Evolutionary conservation across 1,140 invertebrate genomes (phyloP), one percentile per base, ranked within the genome.

Genomic region (Neelides sp.): DNA sequence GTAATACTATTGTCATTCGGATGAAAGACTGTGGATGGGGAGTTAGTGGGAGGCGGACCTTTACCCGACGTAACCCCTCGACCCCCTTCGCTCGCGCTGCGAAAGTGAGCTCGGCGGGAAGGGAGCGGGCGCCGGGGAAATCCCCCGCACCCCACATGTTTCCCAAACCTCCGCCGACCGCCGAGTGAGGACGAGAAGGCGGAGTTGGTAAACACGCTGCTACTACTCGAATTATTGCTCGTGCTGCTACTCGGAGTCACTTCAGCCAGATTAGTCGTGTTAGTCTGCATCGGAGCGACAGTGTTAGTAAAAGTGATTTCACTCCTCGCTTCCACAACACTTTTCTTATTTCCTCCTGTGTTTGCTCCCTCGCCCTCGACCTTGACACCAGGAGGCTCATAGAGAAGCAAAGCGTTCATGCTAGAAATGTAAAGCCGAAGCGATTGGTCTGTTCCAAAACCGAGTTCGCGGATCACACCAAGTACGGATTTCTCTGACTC

Each of bases 401-500:
- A 52, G 17, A 59, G 48, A 56, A 59, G 52, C 58, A 59, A 59
- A 54, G 58, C 58, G 39, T 59, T 54, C 28, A 52, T 43, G 35
- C 58, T 59, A 32, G 58, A 59, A 51, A 59, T 59, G 35, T 59
- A 59, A 10, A 59, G 30, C 37, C 48, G 41, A 15, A 54, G 19
- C 8, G 54, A 48, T 10, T 53, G 39, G 10, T 51, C 52, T 2
- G 23, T 24, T 8, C 36, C 45, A 43, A 56, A 59, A 19, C 57
- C 54, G 4, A 59, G 28, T 19, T 55, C 51, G 12, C 40, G 28
- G 2, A 59, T 32, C 3, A 41, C 52, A 27, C 54, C 36, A 7
- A 54, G 4, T 12, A 53, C 32, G 4, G 44, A 12, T 8, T n/a
- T n/a, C n/a, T n/a, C n/a, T 4, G 32, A 32, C 30, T 24, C 40